Conservation (phyloP, 2,113 vertebrate genomes). For the Vidua chalybeata region DNA sequence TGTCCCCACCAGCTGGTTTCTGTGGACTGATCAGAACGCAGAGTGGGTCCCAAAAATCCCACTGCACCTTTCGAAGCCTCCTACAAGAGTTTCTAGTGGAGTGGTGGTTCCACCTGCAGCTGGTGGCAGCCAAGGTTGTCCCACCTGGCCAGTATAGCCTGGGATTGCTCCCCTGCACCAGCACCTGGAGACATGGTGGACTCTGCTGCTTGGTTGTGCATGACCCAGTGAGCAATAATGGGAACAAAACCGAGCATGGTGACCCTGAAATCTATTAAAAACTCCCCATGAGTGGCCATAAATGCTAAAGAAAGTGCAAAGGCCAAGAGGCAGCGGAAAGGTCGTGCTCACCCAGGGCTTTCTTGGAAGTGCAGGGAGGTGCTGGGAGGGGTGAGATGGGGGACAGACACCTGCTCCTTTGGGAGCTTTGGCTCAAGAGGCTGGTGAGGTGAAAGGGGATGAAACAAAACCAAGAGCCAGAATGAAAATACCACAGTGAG, state of each 20-base stretch:
- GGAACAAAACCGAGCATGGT: rapidly evolving
- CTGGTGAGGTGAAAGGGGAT: not conserved
- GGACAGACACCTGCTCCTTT: not conserved
- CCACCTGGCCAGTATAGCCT: not conserved
- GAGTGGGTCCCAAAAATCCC: not conserved
- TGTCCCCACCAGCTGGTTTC: not conserved
- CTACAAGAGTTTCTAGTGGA: not conserved
- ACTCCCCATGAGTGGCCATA: not conserved
- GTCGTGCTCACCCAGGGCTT: not conserved
- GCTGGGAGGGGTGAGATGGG: not conserved
- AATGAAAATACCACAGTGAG: not conserved
- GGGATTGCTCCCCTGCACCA: not conserved
- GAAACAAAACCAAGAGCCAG: not conserved
- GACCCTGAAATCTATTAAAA: not conserved
- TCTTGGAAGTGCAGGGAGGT: not conserved
- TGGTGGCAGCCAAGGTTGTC: not conserved
- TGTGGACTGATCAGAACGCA: not conserved
- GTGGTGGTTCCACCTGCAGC: not conserved
- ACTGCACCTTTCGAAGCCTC: not conserved
- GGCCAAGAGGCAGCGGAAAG: not conserved
- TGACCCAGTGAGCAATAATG: not conserved
- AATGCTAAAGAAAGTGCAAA: not conserved
- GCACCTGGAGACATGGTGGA: rapidly evolving
- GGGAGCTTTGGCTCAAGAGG: not conserved
- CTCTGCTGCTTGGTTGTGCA: not conserved